Base-by-base conservation (phyloP, 1,140 invertebrate species). In the Drosophila setifemur region DNA sequence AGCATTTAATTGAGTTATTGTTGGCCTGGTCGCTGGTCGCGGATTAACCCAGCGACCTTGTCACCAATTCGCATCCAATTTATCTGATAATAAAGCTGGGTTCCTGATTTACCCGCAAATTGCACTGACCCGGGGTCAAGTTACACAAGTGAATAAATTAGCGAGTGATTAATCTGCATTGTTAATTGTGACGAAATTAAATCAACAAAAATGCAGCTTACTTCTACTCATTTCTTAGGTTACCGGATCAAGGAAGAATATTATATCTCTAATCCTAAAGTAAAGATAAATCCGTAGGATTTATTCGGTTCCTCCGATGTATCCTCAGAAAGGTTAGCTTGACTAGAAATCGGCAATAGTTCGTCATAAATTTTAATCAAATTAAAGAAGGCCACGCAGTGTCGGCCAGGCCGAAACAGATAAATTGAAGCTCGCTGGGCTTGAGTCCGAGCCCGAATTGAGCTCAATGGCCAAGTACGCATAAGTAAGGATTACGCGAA, bases 341-440 rank as follows among this genome's bases (percentile, higher is more conserved):
- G 26, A 12, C 8, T 3, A 8, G 19, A 12, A 4, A 26, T 53
- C 19, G 39, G 16, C 47, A 1, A 45, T 33, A 85, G 64, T 79
- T 79, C 70, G 63, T 72, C 79, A 86, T 85, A 85, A 85, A 86
- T 85, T 83, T 68, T 86, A 86, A 86, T 86, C 79, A 85, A 86
- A 85, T 85, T 86, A 85, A 83, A 85, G 53, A 48, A 72, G 61
- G 60, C 64, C 63, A 69, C 69, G 60, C 70, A 73, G 53, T 53
- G 67, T 60, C 37, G 49, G 33, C 35, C 49, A 54, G 47, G n/a
- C 37, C 42, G 28, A 11, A 33, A 53, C 69, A 83, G 70, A 83
- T 83, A 83, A 83, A 83, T 85, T 85, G 45, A 83, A 71, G 53
- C 52, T 64, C 50, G 16, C 44, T 25, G 35, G 28, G 18, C 40